Evolutionary conservation across 2,797 vertebrate genomes (phyloP), one percentile per base, ranked within the genome.

Genomic region (Rallus crepitans): DNA sequence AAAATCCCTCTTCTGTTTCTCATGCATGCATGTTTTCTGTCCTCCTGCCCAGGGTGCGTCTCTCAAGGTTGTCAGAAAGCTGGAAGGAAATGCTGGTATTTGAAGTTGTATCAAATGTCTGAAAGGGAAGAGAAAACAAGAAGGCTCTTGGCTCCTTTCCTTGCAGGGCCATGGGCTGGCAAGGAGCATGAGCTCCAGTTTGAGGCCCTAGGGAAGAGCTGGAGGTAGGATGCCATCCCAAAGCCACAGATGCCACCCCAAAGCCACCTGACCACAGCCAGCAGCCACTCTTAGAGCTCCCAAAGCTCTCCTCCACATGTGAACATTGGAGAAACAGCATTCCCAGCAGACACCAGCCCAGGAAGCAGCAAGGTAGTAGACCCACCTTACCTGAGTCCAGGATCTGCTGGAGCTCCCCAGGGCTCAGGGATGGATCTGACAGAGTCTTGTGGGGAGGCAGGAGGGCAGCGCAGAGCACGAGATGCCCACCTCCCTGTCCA

Each of bases 1-100:
- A 91, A 94, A 89, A 55, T 80, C 40, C 81, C 68, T 82, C 84
- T 37, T 11, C 45, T 47, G n/a, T 71, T 85, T 71, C 83, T 92
- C 86, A 50, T 2, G 7, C 68, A 3, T 35, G 56, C 24, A 37
- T 2, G 23, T 39, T 82, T 55, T 68, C 60, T n/a, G 0, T 42
- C 71, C 79, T 80, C n/a, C 33, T 77, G 39, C 12, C 55, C 11
- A 11, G 17, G 42, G 31, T 25, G 45, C 45, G 24, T 60, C 65
- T 78, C 72, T 53, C 45, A 8, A 48, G n/a, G 56, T 4, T 61
- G 40, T 56, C 89, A 59, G 64, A 71, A 79, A 87, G 48, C 60
- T 55, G n/a, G 52, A 84, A 76, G 56, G 52, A 73, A 82, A 71
- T 7, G 27, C 11, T 20, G 19, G 5, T 37, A 50, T 56, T 80